phyloP scores from a whole-genome alignment of 2,113 vertebrate genomes.

The Tupaia chinensis region DNA sequence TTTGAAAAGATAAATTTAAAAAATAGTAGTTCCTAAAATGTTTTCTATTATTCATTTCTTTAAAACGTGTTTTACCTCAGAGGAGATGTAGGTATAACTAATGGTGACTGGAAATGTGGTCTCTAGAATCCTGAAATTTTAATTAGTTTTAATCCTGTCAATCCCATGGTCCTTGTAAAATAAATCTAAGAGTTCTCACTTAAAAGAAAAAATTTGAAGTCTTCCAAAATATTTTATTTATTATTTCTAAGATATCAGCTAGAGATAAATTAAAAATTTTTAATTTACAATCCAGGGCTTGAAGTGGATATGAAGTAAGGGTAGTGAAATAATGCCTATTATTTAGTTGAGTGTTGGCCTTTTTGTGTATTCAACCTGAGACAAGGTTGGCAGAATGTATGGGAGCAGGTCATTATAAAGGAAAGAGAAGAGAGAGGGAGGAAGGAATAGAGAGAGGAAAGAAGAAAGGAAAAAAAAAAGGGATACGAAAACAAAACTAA shows the following conservation, averaged over 20 bases:
- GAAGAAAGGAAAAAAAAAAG: background rate
- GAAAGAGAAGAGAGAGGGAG: background rate
- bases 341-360: background rate
- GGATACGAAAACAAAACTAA: constrained; percentile 48
- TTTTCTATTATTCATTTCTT: background rate
- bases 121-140: background rate
- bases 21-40: background rate
- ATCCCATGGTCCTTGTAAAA: background rate
- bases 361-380: background rate
- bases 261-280: constrained; percentile 1
- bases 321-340: background rate
- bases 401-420: background rate
- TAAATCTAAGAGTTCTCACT: background rate
- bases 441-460: background rate
- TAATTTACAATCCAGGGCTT: background rate
- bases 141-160: background rate
- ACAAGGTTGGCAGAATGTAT: background rate
- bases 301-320: background rate
- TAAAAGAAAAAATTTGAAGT: background rate
- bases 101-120: background rate
- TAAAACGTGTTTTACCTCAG: background rate
- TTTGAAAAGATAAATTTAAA: background rate
- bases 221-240: background rate
- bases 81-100: background rate
- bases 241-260: constrained; percentile 10